Evolutionary conservation across 2,113 vertebrate genomes (phyloP), one percentile per base, ranked within the genome.

Genomic region (Caretta caretta): DNA sequence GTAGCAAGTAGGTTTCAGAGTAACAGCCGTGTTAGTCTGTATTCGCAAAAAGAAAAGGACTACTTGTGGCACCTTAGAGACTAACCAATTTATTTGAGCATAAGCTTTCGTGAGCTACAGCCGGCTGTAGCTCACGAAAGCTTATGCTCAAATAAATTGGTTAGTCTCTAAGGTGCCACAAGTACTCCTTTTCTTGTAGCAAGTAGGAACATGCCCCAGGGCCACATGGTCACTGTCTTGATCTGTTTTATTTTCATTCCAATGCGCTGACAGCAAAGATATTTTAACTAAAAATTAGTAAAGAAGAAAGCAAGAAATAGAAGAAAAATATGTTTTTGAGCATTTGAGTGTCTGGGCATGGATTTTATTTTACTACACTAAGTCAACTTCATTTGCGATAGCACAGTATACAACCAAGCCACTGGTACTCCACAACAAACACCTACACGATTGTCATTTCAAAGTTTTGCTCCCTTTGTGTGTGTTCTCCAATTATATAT

Each of bases 371-470:
- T 53, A 13, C 13, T n/a, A 10, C 25, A 91, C 35, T 12, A 79
- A 53, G 4, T 13, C 87, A 4, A 17, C 2, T 49, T 82, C 76
- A 54, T 4, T 5, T 42, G 1, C 46, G 35, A 16, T 93, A 88
- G 54, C 51, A 35, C 54, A 91, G 8, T 22, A 56, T 0, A 0
- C 1, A 31, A 20, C 10, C 80, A 76, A 65, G 13, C 1, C 83
- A 84, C 82, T 79, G 5, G 9, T 46, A 72, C 1, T 3, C 59
- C 72, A 65, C 62, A 65, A 35, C 13, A 65, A 62, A 31, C 13
- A 62, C 13, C 31, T 16, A 85, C 10, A 53, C 10, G 5, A 25
- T 1, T 29, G 46, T n/a, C 13, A 48, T 56, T 85, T 42, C 48
- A 14, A 75, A 11, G 9, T 56, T 54, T 75, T 80, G 1, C 2